phyloP scores from a whole-genome alignment of 1,140 invertebrate species.

The Lasioglossum albipes region DNA sequence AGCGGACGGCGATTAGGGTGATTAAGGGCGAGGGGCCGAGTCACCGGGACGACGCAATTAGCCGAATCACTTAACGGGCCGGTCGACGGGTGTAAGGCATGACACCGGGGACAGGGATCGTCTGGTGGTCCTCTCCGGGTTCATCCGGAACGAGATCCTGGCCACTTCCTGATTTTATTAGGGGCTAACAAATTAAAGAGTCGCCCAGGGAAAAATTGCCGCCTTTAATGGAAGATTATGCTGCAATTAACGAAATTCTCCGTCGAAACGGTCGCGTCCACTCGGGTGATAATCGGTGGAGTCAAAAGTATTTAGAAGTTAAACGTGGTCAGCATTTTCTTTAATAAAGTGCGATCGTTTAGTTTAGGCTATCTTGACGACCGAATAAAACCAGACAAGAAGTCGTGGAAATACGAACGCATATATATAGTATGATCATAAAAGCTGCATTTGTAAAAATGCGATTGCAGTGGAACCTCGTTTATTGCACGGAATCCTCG shows the following conservation, averaged over 20 bases:
- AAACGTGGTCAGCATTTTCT: no score
- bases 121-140: conserved; percentile 23
- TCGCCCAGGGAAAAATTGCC: not conserved
- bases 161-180: conserved; percentile 10
- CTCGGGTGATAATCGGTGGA: no score
- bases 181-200: not conserved
- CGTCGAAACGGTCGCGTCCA: not conserved
- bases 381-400: no score
- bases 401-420: no score
- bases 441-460: no score
- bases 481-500: no score
- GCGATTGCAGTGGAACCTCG: no score
- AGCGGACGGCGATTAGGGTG: conserved; percentile 69
- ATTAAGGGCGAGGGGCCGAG: conserved; percentile 64
- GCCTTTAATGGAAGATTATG: not conserved
- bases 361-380: no score
- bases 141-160: not conserved
- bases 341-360: no score
- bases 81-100: conserved; percentile 48
- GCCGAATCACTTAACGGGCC: conserved; percentile 68
- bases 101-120: conserved; percentile 16
- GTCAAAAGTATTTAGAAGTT: no score
- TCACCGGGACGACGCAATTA: conserved; percentile 67
- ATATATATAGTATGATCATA: no score
- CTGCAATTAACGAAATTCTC: not conserved